These are phyloP conservation scores for Pogona vitticeps DNA, from an alignment of 2,113 vertebrate genomes.

Conservation along the genomic window DNA sequence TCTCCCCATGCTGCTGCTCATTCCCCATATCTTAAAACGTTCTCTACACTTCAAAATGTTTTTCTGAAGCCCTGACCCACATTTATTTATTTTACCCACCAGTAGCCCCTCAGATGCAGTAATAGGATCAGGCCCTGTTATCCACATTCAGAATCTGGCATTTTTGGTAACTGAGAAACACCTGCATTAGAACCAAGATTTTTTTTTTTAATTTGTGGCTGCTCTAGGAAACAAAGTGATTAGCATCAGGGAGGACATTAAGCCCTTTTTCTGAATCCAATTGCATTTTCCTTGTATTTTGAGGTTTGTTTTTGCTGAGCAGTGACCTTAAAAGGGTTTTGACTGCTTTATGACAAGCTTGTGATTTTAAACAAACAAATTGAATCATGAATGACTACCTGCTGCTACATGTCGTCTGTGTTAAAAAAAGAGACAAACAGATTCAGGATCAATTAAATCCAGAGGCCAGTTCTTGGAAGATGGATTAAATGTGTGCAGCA, in stretches of 20 bases:
- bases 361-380: background rate
- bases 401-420: background rate
- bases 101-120: too few species aligned
- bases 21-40: background rate
- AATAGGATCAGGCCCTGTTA: too few species aligned
- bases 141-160: background rate
- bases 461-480: slow-evolving; percentile 35
- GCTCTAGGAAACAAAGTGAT: background rate
- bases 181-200: background rate
- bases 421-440: background rate
- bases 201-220: slow-evolving; percentile 3
- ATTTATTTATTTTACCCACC: background rate
- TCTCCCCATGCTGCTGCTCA: too few species aligned
- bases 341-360: background rate
- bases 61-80: background rate
- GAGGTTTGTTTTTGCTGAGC: background rate
- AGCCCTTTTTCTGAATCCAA: background rate
- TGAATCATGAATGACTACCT: background rate
- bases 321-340: background rate
- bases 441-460: slow-evolving; percentile 39
- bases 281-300: background rate
- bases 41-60: background rate
- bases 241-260: background rate
- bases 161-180: background rate
- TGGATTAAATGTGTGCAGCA: background rate